Evolutionary conservation across 2,797 vertebrate species (phyloP).

Genomic region (Manis crassicaudata): DNA sequence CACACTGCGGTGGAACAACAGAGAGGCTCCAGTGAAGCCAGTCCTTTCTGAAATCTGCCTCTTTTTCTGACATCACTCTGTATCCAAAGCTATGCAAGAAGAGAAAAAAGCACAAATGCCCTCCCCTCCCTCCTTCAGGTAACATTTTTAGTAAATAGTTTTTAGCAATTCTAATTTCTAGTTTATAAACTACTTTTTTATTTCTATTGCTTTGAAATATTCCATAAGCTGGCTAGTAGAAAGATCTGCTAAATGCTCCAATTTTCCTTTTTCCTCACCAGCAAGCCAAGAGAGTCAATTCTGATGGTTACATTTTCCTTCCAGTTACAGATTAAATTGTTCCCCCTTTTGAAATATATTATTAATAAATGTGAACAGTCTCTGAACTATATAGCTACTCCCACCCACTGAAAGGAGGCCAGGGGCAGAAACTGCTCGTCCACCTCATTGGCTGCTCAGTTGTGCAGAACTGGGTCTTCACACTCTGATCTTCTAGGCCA

Average conservation of each 20-base stretch:
- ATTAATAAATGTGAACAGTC: constrained; percentile 67
- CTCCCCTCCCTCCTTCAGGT: constrained; percentile 41
- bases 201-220: constrained; percentile 61
- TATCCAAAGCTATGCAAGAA: constrained; percentile 26
- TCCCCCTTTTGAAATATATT: constrained; percentile 65
- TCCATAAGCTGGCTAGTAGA: constrained; percentile 47
- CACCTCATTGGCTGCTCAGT: background rate
- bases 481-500: background rate
- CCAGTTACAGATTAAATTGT: constrained; percentile 57
- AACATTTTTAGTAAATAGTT: constrained; percentile 33
- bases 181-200: constrained; percentile 61
- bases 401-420: background rate
- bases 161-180: constrained; percentile 44
- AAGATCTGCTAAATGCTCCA: constrained; percentile 39
- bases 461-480: background rate
- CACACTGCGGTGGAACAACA: constrained; percentile 62
- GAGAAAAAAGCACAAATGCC: background rate
- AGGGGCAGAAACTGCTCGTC: background rate
- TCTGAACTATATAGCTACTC: background rate
- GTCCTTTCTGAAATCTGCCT: constrained; percentile 50
- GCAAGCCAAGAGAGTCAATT: constrained; percentile 63
- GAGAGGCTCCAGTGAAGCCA: constrained; percentile 46
- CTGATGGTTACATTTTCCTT: constrained; percentile 55
- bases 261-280: constrained; percentile 58
- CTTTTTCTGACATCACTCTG: constrained; percentile 56